Conservation (phyloP, 1,140 invertebrate genomes). For the Ceratosolen fusciceps region DNA sequence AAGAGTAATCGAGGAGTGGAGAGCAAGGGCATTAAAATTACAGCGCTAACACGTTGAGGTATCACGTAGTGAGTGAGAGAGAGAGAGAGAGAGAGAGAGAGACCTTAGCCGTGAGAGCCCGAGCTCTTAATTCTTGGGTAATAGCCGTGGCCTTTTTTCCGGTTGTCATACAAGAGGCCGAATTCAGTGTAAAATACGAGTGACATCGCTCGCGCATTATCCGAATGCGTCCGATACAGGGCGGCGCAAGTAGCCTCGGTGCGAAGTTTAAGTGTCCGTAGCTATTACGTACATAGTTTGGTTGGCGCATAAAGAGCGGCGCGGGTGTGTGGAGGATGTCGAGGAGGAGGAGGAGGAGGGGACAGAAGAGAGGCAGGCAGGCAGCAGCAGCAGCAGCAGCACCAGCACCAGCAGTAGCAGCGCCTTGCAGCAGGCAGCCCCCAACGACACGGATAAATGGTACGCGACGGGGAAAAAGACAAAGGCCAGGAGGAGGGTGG, state of each 20-base stretch:
- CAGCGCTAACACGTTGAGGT: no score
- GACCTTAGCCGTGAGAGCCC: no score
- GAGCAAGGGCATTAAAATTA: no score
- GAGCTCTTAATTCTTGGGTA: not conserved
- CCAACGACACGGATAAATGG: conserved; percentile 26
- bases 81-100: no score
- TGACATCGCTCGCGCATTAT: not conserved
- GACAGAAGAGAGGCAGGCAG: no score
- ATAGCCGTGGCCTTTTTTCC: not conserved
- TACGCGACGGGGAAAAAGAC: conserved; percentile 9
- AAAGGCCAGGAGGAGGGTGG: not conserved
- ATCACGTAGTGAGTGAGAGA: no score
- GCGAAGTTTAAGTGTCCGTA: not conserved
- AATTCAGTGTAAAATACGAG: not conserved
- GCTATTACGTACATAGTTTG: not conserved
- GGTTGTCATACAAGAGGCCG: not conserved
- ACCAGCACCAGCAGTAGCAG: no score
- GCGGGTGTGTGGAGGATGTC: no score
- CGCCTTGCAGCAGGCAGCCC: not conserved
- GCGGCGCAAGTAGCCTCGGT: not conserved
- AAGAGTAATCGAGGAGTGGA: no score
- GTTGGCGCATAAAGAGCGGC: not conserved
- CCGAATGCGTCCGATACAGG: not conserved
- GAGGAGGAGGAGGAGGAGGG: no score
- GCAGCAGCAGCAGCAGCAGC: no score